These are phyloP conservation scores for Petroica traversi DNA, from an alignment of 2,113 vertebrate genomes.

Conservation along the genomic window DNA sequence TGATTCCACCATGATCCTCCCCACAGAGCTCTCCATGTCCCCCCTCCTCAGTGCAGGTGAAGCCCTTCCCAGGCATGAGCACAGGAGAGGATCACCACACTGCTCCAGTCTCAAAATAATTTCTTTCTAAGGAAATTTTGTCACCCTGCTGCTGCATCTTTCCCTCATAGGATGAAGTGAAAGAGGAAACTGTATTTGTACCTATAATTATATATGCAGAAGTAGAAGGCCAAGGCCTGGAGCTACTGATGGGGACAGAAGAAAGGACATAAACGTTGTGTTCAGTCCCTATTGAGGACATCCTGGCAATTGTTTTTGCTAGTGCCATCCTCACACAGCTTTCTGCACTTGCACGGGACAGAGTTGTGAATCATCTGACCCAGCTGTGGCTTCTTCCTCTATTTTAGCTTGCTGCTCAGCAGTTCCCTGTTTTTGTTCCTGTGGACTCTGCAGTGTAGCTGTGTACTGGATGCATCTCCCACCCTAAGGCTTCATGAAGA, in stretches of 20 bases:
- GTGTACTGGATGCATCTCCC: not conserved
- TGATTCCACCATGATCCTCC: not conserved
- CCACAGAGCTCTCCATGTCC: not conserved
- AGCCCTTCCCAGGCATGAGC: not conserved
- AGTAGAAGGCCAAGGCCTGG: not conserved
- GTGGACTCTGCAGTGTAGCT: not conserved
- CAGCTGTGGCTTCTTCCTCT: constrained; percentile 11
- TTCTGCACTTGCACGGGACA: not conserved
- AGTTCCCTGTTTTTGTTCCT: constrained; percentile 19
- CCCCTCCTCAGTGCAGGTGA: fast-evolving
- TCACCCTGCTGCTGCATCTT: not conserved
- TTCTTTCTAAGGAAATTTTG: not conserved
- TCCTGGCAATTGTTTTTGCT: not conserved
- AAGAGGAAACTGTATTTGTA: not conserved
- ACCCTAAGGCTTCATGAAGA: not conserved
- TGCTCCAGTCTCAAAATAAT: not conserved
- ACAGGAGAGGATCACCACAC: not conserved
- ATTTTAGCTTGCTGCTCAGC: not conserved
- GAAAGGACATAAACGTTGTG: not conserved
- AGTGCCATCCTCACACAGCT: not conserved
- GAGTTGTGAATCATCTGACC: not conserved
- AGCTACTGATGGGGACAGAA: not conserved
- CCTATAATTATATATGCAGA: not conserved
- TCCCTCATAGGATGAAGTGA: not conserved
- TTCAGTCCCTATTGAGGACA: not conserved